phyloP scores from a whole-genome alignment of 2,797 vertebrate genomes.

The Enoplosus armatus region DNA sequence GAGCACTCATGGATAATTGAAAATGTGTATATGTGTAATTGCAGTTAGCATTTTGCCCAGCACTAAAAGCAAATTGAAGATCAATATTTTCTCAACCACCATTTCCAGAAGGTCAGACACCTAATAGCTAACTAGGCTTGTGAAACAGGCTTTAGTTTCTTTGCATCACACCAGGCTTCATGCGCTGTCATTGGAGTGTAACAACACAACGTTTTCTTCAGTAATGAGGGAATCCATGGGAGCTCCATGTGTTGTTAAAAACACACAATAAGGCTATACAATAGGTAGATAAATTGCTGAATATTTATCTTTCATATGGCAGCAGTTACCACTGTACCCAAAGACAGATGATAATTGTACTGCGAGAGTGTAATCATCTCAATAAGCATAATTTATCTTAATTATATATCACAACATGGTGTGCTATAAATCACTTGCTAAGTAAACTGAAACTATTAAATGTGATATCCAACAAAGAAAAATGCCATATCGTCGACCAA shows the following conservation, averaged over 20 bases:
- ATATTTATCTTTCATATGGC: neutral
- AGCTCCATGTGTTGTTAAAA: neutral
- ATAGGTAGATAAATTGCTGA: neutral
- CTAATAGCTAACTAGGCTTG: slow-evolving; percentile 45
- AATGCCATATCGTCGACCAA: neutral
- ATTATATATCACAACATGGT: slow-evolving; percentile 31
- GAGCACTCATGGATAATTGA: slow-evolving; percentile 67
- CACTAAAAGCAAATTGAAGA: slow-evolving; percentile 72
- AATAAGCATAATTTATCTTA: slow-evolving; percentile 23
- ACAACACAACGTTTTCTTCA: neutral
- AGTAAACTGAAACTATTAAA: slow-evolving; percentile 15
- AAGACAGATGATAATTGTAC: slow-evolving; percentile 9
- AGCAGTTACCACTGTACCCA: neutral
- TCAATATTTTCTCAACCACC: slow-evolving; percentile 67
- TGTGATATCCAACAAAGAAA: neutral
- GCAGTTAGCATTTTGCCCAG: slow-evolving; percentile 57
- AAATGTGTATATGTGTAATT: slow-evolving; percentile 71
- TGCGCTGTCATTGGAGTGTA: slow-evolving; percentile 2
- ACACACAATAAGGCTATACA: neutral
- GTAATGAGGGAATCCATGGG: neutral
- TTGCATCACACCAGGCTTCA: slow-evolving; percentile 21
- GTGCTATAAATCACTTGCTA: slow-evolving; percentile 13
- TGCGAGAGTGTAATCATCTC: slow-evolving; percentile 38
- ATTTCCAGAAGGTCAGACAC: slow-evolving; percentile 65
- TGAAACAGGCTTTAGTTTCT: slow-evolving; percentile 43